A percentile compares a stretch with the other conserved stretches of the same genome.
Conservation (phyloP, 2,113 vertebrate species). For the Xenopus borealis region DNA sequence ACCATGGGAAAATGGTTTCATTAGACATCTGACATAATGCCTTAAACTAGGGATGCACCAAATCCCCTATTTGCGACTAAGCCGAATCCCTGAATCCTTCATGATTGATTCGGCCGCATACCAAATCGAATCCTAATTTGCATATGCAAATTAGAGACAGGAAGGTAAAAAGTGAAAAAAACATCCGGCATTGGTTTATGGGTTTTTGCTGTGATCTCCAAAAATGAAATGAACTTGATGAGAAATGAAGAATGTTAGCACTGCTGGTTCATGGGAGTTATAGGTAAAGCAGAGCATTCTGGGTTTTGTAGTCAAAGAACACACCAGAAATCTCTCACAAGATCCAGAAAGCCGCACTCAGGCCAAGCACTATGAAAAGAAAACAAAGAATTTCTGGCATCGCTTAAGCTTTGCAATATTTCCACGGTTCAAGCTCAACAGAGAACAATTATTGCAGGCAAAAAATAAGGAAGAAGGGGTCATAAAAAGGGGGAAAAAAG, state of each 20-base stretch:
- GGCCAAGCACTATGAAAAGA: slow-evolving; percentile 19
- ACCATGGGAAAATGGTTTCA: no score
- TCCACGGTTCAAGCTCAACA: slow-evolving; percentile 14
- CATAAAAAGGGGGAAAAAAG: slow-evolving; percentile 24
- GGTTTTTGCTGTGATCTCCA: neutral
- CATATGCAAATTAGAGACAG: no score
- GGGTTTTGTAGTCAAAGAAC: slow-evolving; percentile 21
- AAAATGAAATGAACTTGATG: neutral
- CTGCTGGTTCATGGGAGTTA: no score
- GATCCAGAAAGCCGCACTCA: neutral
- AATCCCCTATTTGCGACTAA: no score
- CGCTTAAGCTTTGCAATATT: slow-evolving; percentile 10
- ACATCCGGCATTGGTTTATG: neutral
- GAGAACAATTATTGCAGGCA: slow-evolving; percentile 14
- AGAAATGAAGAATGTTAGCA: no score
- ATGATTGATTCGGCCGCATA: no score
- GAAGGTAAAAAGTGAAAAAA: no score
- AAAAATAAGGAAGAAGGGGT: slow-evolving; percentile 10
- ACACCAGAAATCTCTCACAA: slow-evolving; percentile 13
- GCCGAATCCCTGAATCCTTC: no score
- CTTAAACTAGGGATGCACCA: no score
- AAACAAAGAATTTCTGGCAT: slow-evolving; percentile 26
- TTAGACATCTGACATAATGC: neutral
- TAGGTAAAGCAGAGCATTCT: slow-evolving; percentile 11
- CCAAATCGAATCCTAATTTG: no score